These are phyloP conservation scores for Drosophila prolongata DNA, from an alignment of 2,888 invertebrate species.

Conservation along the genomic window DNA sequence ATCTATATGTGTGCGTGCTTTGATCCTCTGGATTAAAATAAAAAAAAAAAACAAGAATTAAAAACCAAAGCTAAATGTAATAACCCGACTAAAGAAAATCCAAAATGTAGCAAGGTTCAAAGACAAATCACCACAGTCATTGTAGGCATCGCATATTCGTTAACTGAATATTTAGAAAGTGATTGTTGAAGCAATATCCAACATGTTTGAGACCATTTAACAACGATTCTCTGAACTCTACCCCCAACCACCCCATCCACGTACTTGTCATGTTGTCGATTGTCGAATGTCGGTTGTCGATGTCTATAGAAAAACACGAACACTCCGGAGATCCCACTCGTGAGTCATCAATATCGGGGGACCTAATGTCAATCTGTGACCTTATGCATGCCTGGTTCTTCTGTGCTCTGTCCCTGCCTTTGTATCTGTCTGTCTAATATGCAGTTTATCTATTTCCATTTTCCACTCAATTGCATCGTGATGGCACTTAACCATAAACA, in stretches of 20 bases:
- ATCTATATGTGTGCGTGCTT: slow-evolving; percentile 44
- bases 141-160: slow-evolving; percentile 46
- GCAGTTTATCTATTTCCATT: slow-evolving; percentile 39
- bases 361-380: slow-evolving; percentile 18
- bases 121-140: slow-evolving; percentile 17
- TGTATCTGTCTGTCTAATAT: slow-evolving; percentile 29
- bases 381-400: slow-evolving; percentile 16
- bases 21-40: slow-evolving; percentile 16
- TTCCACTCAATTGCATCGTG: slow-evolving; percentile 39
- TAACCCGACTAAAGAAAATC: slow-evolving; percentile 33
- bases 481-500: slow-evolving; percentile 36
- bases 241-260: slow-evolving; percentile 30
- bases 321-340: slow-evolving; percentile 72
- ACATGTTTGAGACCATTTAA: slow-evolving; percentile 33
- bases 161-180: slow-evolving; percentile 72
- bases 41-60: not conserved
- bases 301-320: slow-evolving; percentile 71
- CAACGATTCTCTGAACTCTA: slow-evolving; percentile 47
- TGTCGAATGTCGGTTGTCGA: slow-evolving; percentile 54
- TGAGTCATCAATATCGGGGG: slow-evolving; percentile 64
- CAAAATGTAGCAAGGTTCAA: slow-evolving; percentile 4
- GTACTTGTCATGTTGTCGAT: slow-evolving; percentile 44
- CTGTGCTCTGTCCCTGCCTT: not conserved
- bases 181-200: slow-evolving; percentile 43
- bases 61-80: slow-evolving; percentile 12